A percentile compares a stretch with the other conserved stretches of the same genome.
Conservation (phyloP, 1,140 invertebrate genomes). For the fruit fly (Drosophila melanogaster) region DNA sequence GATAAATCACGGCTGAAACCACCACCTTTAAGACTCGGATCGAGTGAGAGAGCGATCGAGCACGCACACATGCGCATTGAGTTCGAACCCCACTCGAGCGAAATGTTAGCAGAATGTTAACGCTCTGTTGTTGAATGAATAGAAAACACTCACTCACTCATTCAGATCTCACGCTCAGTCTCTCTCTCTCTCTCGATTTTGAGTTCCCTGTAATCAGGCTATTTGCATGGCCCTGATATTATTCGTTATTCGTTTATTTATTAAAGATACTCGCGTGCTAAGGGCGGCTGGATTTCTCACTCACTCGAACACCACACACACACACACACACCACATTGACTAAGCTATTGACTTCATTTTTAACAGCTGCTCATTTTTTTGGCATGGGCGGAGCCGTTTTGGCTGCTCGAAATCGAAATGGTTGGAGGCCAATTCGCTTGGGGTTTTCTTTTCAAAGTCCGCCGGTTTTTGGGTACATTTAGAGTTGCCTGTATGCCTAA, state of each 20-base stretch:
- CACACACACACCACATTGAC: conserved; percentile 10
- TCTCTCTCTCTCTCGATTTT: conserved; percentile 3
- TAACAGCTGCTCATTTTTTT: conserved; percentile 72
- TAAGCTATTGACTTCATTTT: conserved; percentile 72
- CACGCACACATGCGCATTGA: conserved; percentile 7
- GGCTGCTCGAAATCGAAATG: conserved; percentile 41
- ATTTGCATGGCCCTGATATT: conserved; percentile 82
- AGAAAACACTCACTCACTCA: conserved; percentile 2
- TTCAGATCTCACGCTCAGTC: conserved; percentile 5
- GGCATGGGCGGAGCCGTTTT: conserved; percentile 62
- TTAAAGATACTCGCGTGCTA: conserved; percentile 43
- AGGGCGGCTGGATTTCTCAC: conserved; percentile 55
- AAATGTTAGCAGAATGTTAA: conserved; percentile 30
- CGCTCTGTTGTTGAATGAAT: conserved; percentile 28
- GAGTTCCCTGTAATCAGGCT: conserved; percentile 19
- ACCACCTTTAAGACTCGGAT: conserved; percentile 25
- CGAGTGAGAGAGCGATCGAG: conserved; percentile 27
- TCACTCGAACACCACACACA: conserved; percentile 16
- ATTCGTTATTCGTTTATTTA: conserved; percentile 80
- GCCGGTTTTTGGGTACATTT: conserved; percentile 3
- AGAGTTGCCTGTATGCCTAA: no score
- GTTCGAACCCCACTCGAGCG: conserved; percentile 23
- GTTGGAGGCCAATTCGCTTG: conserved; percentile 30
- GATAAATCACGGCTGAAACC: conserved; percentile 64
- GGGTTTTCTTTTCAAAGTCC: conserved; percentile 10